Conservation (phyloP, 2,797 vertebrate genomes). For the Melanotaenia pygmaea region DNA sequence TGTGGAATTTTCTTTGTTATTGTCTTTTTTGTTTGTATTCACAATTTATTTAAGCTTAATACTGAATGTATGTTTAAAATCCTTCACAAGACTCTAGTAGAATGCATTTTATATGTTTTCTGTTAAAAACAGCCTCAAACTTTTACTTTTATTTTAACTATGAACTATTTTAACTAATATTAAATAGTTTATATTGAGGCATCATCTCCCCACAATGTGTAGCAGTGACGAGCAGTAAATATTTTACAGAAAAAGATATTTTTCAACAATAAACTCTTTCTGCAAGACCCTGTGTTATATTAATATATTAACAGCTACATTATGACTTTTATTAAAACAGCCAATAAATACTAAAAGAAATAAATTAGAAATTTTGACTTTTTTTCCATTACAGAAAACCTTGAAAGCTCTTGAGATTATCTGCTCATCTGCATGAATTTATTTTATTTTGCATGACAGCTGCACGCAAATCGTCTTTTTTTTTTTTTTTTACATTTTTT, state of each 20-base stretch:
- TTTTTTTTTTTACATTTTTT: neutral
- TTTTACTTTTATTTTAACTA: neutral
- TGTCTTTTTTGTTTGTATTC: neutral
- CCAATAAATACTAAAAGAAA: neutral
- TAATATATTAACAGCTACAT: neutral
- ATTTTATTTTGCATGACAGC: neutral
- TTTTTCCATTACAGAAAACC: too few relatives aligned
- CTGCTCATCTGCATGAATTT: neutral
- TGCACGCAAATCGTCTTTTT: neutral
- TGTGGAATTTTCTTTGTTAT: neutral
- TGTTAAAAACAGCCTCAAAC: neutral
- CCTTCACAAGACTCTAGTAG: neutral
- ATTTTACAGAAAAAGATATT: neutral
- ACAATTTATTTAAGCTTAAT: neutral
- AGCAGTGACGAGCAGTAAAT: neutral
- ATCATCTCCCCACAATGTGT: neutral
- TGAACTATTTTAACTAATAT: too few relatives aligned
- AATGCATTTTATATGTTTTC: neutral
- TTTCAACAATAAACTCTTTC: neutral
- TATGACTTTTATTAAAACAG: slow-evolving; percentile 1
- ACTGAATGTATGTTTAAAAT: neutral
- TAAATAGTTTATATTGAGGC: neutral
- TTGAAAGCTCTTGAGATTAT: neutral
- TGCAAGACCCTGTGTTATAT: neutral
- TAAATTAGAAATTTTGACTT: too few relatives aligned